phyloP scores from a whole-genome alignment of 2,113 vertebrate genomes.

The Cyanoliseus patagonus region DNA sequence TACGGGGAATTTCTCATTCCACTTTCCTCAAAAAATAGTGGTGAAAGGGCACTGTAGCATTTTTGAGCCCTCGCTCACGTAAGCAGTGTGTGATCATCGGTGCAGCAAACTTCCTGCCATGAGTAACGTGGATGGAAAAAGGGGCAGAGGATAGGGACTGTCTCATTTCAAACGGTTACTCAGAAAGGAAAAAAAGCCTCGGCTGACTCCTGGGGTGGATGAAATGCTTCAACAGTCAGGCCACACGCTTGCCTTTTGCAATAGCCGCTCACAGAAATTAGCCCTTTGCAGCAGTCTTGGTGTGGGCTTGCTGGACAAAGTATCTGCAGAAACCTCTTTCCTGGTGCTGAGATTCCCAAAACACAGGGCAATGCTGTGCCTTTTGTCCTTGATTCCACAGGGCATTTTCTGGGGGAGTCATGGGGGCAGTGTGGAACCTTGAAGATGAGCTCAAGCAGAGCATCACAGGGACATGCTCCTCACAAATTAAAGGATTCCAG shows the following conservation, averaged over 20 bases:
- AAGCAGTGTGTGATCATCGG: not conserved
- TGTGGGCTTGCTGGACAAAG: accelerated
- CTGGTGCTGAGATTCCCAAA: not conserved
- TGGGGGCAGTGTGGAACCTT: accelerated
- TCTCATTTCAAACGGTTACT: not conserved
- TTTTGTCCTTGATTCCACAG: not conserved
- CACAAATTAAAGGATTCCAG: not conserved
- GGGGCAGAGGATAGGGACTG: not conserved
- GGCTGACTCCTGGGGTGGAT: not conserved
- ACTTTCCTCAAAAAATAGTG: not conserved
- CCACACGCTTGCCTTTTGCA: not conserved
- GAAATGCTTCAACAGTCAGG: not conserved
- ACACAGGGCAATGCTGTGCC: not conserved
- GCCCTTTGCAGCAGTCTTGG: not conserved
- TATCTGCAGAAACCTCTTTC: not conserved
- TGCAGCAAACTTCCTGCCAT: not conserved
- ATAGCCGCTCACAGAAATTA: not conserved
- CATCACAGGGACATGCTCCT: accelerated
- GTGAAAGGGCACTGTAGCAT: not conserved
- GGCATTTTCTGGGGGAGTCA: not conserved
- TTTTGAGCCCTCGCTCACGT: not conserved
- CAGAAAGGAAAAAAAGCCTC: not conserved
- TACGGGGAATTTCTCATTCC: not conserved
- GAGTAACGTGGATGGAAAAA: not conserved
- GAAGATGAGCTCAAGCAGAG: not conserved